phyloP scores from a whole-genome alignment of 2,797 vertebrate species.

The Gadopsis bispinosus region DNA sequence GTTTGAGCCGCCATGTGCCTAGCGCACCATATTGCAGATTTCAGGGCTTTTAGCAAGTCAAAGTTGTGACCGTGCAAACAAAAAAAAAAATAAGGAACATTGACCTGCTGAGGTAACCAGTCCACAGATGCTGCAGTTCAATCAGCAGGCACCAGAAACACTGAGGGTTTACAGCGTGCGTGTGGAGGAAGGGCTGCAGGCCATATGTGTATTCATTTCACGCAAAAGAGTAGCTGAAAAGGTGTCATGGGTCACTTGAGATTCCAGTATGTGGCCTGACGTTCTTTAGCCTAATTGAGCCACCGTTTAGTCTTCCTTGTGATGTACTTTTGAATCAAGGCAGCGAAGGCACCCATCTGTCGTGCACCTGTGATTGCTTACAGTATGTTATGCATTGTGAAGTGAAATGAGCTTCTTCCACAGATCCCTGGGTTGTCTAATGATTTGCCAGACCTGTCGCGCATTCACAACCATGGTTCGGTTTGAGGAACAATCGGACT shows the following conservation, averaged over 20 bases:
- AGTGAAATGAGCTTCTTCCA: slow-evolving; percentile 25
- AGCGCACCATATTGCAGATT: slow-evolving; percentile 11
- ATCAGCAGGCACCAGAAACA: neutral
- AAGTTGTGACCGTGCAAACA: neutral
- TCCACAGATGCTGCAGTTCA: neutral
- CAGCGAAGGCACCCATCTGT: slow-evolving; percentile 41
- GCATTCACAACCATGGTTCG: neutral
- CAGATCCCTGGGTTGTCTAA: neutral
- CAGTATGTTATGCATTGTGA: slow-evolving; percentile 17
- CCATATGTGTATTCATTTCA: neutral
- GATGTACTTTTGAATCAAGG: slow-evolving; percentile 33
- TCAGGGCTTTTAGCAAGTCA: slow-evolving; percentile 46
- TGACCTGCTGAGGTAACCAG: slow-evolving; percentile 20
- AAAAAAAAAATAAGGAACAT: slow-evolving; percentile 7
- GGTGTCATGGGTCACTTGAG: slow-evolving; percentile 11
- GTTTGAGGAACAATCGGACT: slow-evolving; percentile 14
- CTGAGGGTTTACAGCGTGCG: neutral
- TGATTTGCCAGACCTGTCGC: slow-evolving; percentile 15
- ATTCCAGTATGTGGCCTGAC: neutral
- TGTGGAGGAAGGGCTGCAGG: neutral
- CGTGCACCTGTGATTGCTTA: slow-evolving; percentile 35
- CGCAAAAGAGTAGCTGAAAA: slow-evolving; percentile 1
- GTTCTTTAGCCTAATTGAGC: slow-evolving; percentile 29
- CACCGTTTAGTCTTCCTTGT: slow-evolving; percentile 35
- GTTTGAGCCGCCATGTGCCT: slow-evolving; percentile 25